A percentile compares a stretch with the other conserved stretches of the same genome.
Evolutionary conservation across 2,113 vertebrate genomes (phyloP).

Genomic region (Halichoerus grypus): DNA sequence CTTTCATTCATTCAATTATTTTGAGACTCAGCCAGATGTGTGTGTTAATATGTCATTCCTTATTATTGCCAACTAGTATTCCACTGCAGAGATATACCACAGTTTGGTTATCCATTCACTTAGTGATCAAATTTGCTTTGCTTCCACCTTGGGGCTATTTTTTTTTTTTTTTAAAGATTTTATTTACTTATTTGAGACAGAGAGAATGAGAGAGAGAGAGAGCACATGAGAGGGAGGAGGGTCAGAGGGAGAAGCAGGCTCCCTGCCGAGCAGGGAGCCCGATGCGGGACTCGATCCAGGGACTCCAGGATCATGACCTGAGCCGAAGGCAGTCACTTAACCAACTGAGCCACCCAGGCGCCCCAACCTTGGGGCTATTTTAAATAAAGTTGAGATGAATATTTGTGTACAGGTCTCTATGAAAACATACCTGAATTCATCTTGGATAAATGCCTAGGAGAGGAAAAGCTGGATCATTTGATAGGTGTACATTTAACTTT

Average conservation of each 20-base stretch:
- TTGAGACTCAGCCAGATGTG: neutral
- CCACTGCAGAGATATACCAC: accelerated
- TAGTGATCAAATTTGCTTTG: neutral
- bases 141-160: neutral
- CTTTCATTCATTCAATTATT: neutral
- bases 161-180: no score
- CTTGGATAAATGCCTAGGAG: neutral
- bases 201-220: no score
- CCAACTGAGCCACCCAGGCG: no score
- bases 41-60: neutral
- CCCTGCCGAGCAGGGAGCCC: no score
- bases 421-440: neutral
- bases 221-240: no score
- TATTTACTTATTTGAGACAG: no score
- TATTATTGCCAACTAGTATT: neutral
- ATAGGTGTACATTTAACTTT: neutral
- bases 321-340: no score
- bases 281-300: no score
- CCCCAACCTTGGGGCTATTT: neutral
- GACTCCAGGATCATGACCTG: no score
- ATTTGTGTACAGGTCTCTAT: neutral
- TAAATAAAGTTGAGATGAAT: neutral
- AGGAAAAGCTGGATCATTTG: neutral
- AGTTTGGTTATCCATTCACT: neutral
- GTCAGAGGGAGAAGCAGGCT: no score